Evolutionary conservation across 2,888 invertebrate genomes (phyloP).

Genomic region (Blastobasis lacticolella): DNA sequence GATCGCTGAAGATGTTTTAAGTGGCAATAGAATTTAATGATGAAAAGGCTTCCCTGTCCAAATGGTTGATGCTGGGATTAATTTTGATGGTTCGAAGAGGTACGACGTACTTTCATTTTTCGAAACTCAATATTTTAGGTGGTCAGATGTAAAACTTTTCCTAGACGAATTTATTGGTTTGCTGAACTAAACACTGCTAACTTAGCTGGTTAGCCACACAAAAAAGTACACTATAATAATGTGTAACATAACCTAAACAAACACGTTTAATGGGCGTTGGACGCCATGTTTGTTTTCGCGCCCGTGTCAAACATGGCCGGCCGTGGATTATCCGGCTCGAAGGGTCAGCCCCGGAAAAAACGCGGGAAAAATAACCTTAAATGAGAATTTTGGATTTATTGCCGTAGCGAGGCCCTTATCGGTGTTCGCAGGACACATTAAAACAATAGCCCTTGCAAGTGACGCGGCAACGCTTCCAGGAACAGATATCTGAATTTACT

Average conservation of each 20-base stretch:
- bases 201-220: conserved; percentile 20
- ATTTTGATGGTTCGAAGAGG: too few relatives aligned
- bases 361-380: conserved; percentile 22
- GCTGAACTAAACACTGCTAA: conserved; percentile 8
- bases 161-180: too few relatives aligned
- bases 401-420: conserved; percentile 1
- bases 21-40: too few relatives aligned
- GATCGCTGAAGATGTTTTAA: too few relatives aligned
- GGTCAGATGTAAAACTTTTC: too few relatives aligned
- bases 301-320: conserved; percentile 57
- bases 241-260: conserved; percentile 62
- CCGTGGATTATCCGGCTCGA: conserved; percentile 48
- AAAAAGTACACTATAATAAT: conserved; percentile 47
- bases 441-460: not conserved
- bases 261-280: conserved; percentile 46
- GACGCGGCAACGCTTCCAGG: not conserved
- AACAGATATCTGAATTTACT: too few relatives aligned
- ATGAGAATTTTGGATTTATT: conserved; percentile 19
- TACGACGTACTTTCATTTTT: too few relatives aligned
- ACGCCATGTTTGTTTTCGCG: conserved; percentile 45
- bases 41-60: too few relatives aligned
- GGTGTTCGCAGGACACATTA: not conserved
- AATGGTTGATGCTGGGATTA: too few relatives aligned
- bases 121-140: too few relatives aligned
- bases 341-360: conserved; percentile 15